These are phyloP conservation scores for Pelochelys cantorii DNA, from an alignment of 2,797 vertebrate species.

Conservation along the genomic window DNA sequence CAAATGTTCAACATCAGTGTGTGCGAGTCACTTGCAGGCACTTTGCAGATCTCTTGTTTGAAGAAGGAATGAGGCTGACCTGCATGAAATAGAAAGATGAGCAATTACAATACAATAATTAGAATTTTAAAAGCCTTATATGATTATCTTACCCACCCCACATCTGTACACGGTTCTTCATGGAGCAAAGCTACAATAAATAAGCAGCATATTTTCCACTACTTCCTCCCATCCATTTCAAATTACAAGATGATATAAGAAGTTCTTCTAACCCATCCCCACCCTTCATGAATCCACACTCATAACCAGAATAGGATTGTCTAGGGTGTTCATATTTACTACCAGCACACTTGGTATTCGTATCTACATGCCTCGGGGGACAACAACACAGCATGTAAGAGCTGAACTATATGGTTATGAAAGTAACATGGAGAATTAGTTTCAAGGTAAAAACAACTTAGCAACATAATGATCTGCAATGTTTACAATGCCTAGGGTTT, in stretches of 20 bases:
- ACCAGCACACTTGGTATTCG: not conserved
- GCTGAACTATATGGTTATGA: not conserved
- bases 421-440: conserved; percentile 58
- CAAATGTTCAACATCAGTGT: not conserved
- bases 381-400: not conserved
- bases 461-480: conserved; percentile 50
- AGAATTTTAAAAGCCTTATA: rapidly evolving
- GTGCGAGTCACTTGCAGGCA: not conserved
- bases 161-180: not conserved
- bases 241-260: not conserved
- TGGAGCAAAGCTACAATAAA: not conserved
- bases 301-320: not conserved
- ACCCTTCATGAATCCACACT: not conserved
- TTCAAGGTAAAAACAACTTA: conserved; percentile 69
- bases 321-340: not conserved
- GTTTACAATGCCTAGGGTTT: conserved; percentile 51
- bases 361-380: not conserved
- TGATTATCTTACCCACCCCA: not conserved
- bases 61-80: not conserved
- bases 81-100: not conserved
- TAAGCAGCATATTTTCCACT: not conserved
- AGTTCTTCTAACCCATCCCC: not conserved
- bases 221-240: not conserved
- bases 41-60: not conserved
- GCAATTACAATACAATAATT: not conserved